Evolutionary conservation across 2,888 invertebrate genomes (phyloP).

Genomic region (Spicauda simplicius): DNA sequence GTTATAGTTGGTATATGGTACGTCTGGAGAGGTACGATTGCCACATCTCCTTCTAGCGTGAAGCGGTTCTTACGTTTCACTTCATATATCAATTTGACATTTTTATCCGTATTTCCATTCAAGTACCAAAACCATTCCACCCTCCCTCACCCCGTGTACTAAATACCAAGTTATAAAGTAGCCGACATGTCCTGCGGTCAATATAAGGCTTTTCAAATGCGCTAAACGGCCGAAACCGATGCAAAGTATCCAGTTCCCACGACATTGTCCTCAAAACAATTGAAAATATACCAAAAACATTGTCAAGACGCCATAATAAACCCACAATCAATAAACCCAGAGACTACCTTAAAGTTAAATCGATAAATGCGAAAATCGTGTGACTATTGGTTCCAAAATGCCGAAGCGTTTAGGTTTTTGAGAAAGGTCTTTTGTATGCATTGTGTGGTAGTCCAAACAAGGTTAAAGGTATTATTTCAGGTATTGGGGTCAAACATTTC

Average conservation of each 20-base stretch:
- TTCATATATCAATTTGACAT: no score
- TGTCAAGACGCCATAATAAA: conserved; percentile 48
- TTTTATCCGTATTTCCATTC: neutral
- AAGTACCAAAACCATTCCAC: conserved; percentile 57
- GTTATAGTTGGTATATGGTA: no score
- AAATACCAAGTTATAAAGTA: conserved; percentile 75
- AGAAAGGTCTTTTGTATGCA: conserved; percentile 48
- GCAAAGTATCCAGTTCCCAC: conserved; percentile 67
- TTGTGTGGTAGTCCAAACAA: conserved; percentile 65
- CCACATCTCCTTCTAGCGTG: no score
- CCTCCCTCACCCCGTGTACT: conserved; percentile 49
- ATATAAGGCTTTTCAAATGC: conserved; percentile 59
- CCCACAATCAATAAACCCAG: neutral
- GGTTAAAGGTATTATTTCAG: conserved; percentile 59
- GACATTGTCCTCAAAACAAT: conserved; percentile 67
- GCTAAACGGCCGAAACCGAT: conserved; percentile 49
- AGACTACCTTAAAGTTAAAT: conserved; percentile 34
- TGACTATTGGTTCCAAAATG: conserved; percentile 5
- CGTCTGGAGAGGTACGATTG: no score
- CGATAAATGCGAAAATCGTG: conserved; percentile 43
- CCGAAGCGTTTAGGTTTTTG: conserved; percentile 46
- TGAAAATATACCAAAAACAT: conserved; percentile 66
- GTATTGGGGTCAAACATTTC: conserved; percentile 64
- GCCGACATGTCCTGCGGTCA: conserved; percentile 71
- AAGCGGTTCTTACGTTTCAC: no score